Percentiles rank a stretch among this genome's conserved stretches.
These are phyloP conservation scores for Gadopsis bispinosus DNA, from an alignment of 2,797 vertebrate species.

Conservation along the genomic window DNA sequence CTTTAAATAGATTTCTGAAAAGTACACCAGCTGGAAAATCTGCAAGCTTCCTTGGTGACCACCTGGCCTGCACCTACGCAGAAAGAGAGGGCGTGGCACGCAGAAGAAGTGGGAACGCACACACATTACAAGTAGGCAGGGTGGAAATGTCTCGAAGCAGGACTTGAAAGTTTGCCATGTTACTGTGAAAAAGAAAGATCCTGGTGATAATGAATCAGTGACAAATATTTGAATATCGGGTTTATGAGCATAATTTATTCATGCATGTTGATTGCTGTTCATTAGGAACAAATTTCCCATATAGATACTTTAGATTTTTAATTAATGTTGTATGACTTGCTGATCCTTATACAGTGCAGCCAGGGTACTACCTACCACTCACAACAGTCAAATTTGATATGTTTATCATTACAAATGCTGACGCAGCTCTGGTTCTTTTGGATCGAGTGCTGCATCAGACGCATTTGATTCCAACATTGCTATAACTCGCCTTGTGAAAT, in stretches of 20 bases:
- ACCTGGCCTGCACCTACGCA: slow-evolving; percentile 33
- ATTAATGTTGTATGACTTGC: not conserved
- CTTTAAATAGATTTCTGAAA: slow-evolving; percentile 42
- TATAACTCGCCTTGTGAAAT: slow-evolving; percentile 2
- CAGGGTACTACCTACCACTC: not conserved
- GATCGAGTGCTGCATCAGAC: not conserved
- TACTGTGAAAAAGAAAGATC: slow-evolving; percentile 47
- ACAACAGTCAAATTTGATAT: not conserved
- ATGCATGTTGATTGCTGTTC: not conserved
- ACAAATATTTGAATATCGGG: not conserved
- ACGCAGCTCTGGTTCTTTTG: slow-evolving; percentile 1
- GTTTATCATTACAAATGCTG: not conserved
- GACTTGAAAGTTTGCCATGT: slow-evolving; percentile 12
- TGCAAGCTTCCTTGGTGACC: slow-evolving; percentile 22
- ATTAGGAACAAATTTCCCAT: slow-evolving; percentile 17
- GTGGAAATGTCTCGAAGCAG: slow-evolving; percentile 28
- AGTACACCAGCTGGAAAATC: slow-evolving; percentile 44
- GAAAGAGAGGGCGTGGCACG: slow-evolving; percentile 42
- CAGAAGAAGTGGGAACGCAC: slow-evolving; percentile 17
- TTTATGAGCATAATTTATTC: not conserved
- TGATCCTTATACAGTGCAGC: not conserved
- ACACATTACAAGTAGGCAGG: slow-evolving; percentile 23
- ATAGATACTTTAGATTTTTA: not conserved
- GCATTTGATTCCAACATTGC: not conserved
- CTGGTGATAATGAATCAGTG: slow-evolving; percentile 7